Evolutionary conservation across 30 jellyfish, hydroid and myxozoan species (phyloP).

Genomic region (Nemopilema nomurai): DNA sequence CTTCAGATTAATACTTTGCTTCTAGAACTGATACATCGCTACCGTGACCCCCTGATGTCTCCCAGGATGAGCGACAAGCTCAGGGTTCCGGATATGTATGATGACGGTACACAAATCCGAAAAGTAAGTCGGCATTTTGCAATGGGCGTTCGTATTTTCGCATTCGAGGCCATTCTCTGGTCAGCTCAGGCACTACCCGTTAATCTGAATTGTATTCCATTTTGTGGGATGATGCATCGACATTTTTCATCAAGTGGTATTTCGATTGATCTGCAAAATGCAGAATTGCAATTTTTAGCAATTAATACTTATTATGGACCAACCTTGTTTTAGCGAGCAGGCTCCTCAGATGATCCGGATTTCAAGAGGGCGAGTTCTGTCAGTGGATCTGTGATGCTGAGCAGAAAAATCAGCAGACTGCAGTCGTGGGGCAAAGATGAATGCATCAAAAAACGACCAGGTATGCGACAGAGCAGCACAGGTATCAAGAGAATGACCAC

Average conservation of each 20-base stretch:
- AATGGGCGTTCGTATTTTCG: no score
- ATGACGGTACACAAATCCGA: constrained; percentile 33
- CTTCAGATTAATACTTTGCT: neutral
- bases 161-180: no score
- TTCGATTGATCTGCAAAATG: no score
- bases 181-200: no score
- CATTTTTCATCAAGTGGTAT: no score
- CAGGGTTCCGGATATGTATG: constrained; percentile 52
- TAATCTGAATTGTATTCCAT: no score
- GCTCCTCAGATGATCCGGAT: constrained; percentile 39
- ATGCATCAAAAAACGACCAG: constrained; percentile 1
- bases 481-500: no score
- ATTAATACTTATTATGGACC: neutral
- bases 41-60: constrained; percentile 86
- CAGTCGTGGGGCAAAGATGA: constrained; percentile 94
- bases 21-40: constrained; percentile 69
- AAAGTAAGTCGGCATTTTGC: no score
- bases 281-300: neutral
- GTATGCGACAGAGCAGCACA: constrained; percentile 26
- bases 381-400: constrained; percentile 90
- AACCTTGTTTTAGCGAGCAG: constrained; percentile 32
- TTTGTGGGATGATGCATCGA: no score
- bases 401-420: constrained; percentile 88
- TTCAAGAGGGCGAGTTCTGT: constrained; percentile 61
- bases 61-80: constrained; percentile 94